Conservation (phyloP, 2,113 vertebrate genomes). For the Pangasianodon gigas region DNA sequence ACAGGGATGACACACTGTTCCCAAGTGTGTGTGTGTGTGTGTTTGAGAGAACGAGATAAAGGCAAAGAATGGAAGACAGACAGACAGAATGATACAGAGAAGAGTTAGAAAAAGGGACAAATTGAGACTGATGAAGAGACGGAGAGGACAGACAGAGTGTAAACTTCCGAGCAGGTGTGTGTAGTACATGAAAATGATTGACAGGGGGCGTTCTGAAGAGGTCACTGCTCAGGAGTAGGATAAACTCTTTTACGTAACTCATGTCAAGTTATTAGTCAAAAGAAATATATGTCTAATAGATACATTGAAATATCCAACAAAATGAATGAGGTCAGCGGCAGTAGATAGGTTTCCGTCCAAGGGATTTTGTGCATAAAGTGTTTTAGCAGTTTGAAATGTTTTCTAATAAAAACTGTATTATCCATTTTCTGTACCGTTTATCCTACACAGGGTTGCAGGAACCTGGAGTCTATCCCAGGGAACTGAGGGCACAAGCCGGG, state of each 20-base stretch:
- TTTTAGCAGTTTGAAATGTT: too few species aligned
- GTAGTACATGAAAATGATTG: not conserved
- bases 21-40: conserved; percentile 45
- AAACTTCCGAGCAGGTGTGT: not conserved
- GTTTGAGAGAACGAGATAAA: conserved; percentile 8
- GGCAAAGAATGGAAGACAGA: conserved; percentile 10
- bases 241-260: not conserved
- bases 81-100: not conserved
- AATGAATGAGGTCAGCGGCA: too few species aligned
- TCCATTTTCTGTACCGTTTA: too few species aligned
- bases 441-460: too few species aligned
- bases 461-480: too few species aligned
- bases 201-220: not conserved
- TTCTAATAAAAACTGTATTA: too few species aligned
- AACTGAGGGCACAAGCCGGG: too few species aligned
- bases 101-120: not conserved
- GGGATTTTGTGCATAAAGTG: too few species aligned
- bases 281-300: not conserved
- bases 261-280: not conserved
- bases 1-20: conserved; percentile 29
- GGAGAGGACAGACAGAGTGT: not conserved
- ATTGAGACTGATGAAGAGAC: not conserved
- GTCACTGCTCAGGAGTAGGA: not conserved
- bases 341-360: too few species aligned
- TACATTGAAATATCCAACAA: too few species aligned